Evolutionary conservation across 2,113 vertebrate species (phyloP), one percentile per base, ranked within the genome.

Genomic region (Scortum barcoo): DNA sequence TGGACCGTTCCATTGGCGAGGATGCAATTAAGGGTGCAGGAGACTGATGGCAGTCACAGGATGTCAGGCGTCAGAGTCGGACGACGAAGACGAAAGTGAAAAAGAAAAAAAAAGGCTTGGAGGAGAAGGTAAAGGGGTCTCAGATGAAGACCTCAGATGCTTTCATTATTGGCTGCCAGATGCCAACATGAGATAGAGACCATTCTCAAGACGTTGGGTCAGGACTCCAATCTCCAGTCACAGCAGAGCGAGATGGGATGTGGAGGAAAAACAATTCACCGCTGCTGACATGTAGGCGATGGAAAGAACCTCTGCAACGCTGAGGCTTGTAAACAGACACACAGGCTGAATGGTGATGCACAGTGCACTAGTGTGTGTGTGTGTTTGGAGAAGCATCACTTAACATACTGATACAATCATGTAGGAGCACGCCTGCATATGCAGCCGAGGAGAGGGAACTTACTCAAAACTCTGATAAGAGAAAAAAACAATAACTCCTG

Each of bases 131-230:
- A 66, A 67, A 30, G 61, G 76, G 48, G 78, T 81, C 80, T 84
- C 30, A 56, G 76, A 90, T 87, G 90, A 92, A 90, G 88, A 88
- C 80, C 75, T 89, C 72, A 80, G 80, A 89, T 83, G 85, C 81
- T 90, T 92, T 91, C 92, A 93, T 93, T 93, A 93, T 76, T 78
- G 80, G 76, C 89, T 92, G 88, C 87, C 90, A 89, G 92, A 93
- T 92, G 83, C 78, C 86, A 70, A 80, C 61, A 17, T 69, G 78
- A 91, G 92, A 93, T 92, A 90, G 85, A 87, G 88, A 73, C 33
- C 22, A 26, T 80, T 83, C 72, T 76, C 61, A 67, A 76, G 88
- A 90, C 78, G 44, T 65, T 76, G 90, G 93, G 93, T 93, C 93
- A 93, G 80, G 93, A 93, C 93, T 93, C 90, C 89, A 93, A 93